A percentile compares a stretch with the other conserved stretches of the same genome.
These are phyloP conservation scores for Lissonota sp. DNA, from an alignment of 2,888 invertebrate species.

Conservation along the genomic window DNA sequence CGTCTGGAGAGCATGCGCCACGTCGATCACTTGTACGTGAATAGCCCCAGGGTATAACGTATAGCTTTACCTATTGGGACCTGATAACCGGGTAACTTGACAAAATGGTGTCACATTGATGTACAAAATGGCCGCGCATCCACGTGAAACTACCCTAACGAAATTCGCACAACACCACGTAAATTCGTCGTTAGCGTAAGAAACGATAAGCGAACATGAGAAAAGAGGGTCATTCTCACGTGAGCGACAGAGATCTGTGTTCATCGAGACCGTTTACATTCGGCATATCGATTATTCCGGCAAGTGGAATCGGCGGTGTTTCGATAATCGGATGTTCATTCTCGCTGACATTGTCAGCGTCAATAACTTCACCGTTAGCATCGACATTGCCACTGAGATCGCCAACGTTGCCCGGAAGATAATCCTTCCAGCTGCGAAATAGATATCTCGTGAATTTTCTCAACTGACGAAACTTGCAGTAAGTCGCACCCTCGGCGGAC, in stretches of 20 bases:
- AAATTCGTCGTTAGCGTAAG: not conserved
- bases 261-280: constrained; percentile 73
- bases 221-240: constrained; percentile 65
- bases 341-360: constrained; percentile 72
- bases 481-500: constrained; percentile 96
- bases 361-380: constrained; percentile 64
- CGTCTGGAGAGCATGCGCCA: constrained; percentile 16
- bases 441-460: constrained; percentile 96
- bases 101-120: not conserved
- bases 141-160: not conserved
- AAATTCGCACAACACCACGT: not conserved
- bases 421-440: constrained; percentile 97
- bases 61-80: not conserved
- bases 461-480: constrained; percentile 96
- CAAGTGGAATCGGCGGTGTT: constrained; percentile 66
- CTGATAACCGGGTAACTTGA: not conserved
- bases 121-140: not conserved
- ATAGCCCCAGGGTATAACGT: not conserved
- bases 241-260: constrained; percentile 75
- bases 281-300: constrained; percentile 72
- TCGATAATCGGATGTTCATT: constrained; percentile 51
- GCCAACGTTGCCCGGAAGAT: constrained; percentile 91
- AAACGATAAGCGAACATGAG: constrained; percentile 2
- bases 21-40: not conserved
- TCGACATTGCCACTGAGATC: constrained; percentile 75